Base-by-base conservation (phyloP, 1,140 invertebrate genomes). In the Aphis gossypii region DNA sequence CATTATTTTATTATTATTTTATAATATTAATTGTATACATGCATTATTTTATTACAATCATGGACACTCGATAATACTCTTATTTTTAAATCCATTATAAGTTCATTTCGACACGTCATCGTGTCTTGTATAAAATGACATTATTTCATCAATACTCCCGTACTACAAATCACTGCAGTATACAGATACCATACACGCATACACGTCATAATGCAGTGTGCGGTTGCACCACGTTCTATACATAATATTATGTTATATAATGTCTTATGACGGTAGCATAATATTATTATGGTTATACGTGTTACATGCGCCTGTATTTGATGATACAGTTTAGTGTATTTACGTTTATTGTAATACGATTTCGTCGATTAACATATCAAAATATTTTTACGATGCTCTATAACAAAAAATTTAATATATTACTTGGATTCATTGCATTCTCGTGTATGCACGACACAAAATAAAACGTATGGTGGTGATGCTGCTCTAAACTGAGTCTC, bases 401-500 rank as follows among this genome's bases (percentile, higher is more conserved):
- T n/a, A 18, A 5, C n/a, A 68, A 76, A 76, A 76, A 18, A 30
- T 23, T 68, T 30, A 30, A 68, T 51, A 68, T 3, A 68, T 76
- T 6, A 76, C 30, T 76, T 76, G 60, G 30, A n/a, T 84, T 44
- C 23, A 38, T 48, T n/a, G 60, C 60, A 87, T 87, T 87, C 21
- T 87, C 51, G 9, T 89, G 20, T 89, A n/a, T 88, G 30, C 46
- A 25, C 38, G 4, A n/a, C 60, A 68, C 30, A 76, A 18, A 76
- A 86, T 87, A 30, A 48, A 46, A 48, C n/a, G 6, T 88, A 30
- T 38, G 30, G 76, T 92, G 92, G 92, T 93, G 92, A 93, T 93
- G 92, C 92, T 93, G 92, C 92, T 93, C 92, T 93, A 86, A 93
- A 93, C 92, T 93, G 92, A 93, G 92, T 93, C 92, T 93, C 82